A percentile compares a stretch with the other conserved stretches of the same genome.
Conservation (phyloP, 2,888 invertebrate genomes). For the Zelleria hepariella region DNA sequence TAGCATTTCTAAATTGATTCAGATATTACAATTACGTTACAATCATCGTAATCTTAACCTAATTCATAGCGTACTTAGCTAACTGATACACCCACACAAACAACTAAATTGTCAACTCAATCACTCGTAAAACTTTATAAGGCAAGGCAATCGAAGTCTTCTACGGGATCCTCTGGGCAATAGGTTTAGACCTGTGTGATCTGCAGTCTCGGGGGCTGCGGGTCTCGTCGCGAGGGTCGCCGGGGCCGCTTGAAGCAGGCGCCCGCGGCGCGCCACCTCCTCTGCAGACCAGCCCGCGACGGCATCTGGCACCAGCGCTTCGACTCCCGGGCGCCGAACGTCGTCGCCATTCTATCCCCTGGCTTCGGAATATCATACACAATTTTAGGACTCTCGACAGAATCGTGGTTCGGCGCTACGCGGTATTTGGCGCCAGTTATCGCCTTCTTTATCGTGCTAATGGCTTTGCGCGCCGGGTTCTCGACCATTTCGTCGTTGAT, state of each 20-base stretch:
- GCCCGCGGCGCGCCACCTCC: slow-evolving; percentile 36
- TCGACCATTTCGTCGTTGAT: slow-evolving; percentile 31
- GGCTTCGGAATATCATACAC: slow-evolving; percentile 57
- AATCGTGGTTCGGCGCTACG: slow-evolving; percentile 43
- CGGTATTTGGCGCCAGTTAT: slow-evolving; percentile 53
- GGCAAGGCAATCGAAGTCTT: no score
- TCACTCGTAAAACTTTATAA: not conserved
- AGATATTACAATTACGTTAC: not conserved
- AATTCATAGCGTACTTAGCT: not conserved
- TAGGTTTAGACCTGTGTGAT: slow-evolving; percentile 63
- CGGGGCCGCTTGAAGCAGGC: slow-evolving; percentile 46
- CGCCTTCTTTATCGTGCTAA: slow-evolving; percentile 50
- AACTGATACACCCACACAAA: not conserved
- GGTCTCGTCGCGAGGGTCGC: slow-evolving; percentile 41
- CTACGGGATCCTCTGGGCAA: slow-evolving; percentile 7
- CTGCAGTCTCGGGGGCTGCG: slow-evolving; percentile 48
- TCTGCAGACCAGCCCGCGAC: slow-evolving; percentile 36
- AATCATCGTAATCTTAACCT: not conserved
- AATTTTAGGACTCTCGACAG: slow-evolving; percentile 58
- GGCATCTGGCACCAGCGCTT: slow-evolving; percentile 46
- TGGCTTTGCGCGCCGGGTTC: slow-evolving; percentile 38
- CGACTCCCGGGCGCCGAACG: slow-evolving; percentile 49
- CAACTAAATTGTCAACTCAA: not conserved
- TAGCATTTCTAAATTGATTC: slow-evolving; percentile 10
- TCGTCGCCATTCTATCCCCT: slow-evolving; percentile 57